Base-by-base conservation (phyloP, 2,888 invertebrate species). In the Trissoscelio sp. region DNA sequence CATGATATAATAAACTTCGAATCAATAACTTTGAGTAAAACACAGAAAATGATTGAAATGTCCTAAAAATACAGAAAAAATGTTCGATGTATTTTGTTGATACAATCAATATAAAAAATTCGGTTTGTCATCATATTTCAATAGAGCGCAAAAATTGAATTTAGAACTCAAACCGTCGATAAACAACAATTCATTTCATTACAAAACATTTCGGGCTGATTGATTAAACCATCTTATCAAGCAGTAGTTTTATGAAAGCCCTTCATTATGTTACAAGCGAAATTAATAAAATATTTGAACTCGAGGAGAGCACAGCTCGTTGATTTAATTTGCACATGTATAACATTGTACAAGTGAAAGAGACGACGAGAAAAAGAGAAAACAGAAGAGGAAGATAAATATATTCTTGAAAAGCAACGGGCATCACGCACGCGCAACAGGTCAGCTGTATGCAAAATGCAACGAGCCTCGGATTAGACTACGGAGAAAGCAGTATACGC, bases 391-490 rank as follows among this genome's bases (percentile, higher is more conserved):
- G 11, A 2, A 39, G 42, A 37, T 6, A 34, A 12, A 5, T 0
- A 44, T 48, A 58, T 75, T 75, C 58, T 60, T 67, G 57, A 57
- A 62, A 64, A 37, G 66, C 42, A 44, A 53, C 66, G 67, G 62
- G 72, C 37, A 75, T 74, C 53, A 78, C 83, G 75, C 81, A 79
- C 57, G 80, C 78, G 81, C 81, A 81, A 75, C 73, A 77, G 77
- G 77, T 77, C 75, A 81, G 60, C 60, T 64, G 57, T 58, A 69
- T 67, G 75, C 74, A 74, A 80, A 74, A 74, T 74, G 75, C 70
- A 55, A 28, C 31, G 64, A 69, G 57, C 39, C 48, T 20, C 64
- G 42, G 53, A 48, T 46, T 62, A 48, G 24, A 28, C 28, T 28
- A 28, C 46, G 31, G 46, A 62, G 64, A 72, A 73, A 62, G 44